Evolutionary conservation across 1,140 invertebrate genomes (phyloP), one percentile per base, ranked within the genome.

Genomic region (Pogonus chalceus): DNA sequence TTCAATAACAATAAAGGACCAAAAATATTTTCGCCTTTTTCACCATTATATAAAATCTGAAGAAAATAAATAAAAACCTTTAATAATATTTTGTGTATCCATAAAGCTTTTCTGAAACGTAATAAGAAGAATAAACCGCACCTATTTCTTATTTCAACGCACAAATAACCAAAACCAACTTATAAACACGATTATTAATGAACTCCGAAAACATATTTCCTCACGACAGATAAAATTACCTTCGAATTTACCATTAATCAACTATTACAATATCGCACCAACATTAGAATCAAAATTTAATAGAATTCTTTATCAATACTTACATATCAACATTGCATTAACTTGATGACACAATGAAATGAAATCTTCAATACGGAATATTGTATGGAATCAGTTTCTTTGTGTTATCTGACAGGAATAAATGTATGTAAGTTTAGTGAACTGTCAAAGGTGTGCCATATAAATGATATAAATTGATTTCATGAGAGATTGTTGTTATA

Each of bases 391-490:
- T 43, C 37, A 43, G 37, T 43, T 43, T 43, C 37, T 43, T 43
- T 43, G 37, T 43, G 9, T 10, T 18, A 9, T 9, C 3, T 43
- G 37, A 43, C 37, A 18, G 37, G 18, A 43, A 43, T 43, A 43
- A 43, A 43, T 43, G 37, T 43, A 12, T 16, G 37, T 43, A 43
- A 43, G 18, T 43, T 43, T 43, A 43, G 9, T 43, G 37, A 43
- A 43, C 37, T 43, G 37, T 43, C 37, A 43, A 43, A 43, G 37
- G 37, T 43, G 37, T 43, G 37, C 7, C 18, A 43, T 43, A 43
- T 43, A 43, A 43, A 43, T 43, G 37, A 43, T 43, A 43, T 43
- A 43, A 43, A 43, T 43, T 43, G 37, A 43, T 43, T 43, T 4
- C 37, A 18, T 18, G 4, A 18, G 18, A 43, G 37, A 43, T 43